Base-by-base conservation (phyloP, 2,888 invertebrate genomes). In the Palloptera scutellata region DNA sequence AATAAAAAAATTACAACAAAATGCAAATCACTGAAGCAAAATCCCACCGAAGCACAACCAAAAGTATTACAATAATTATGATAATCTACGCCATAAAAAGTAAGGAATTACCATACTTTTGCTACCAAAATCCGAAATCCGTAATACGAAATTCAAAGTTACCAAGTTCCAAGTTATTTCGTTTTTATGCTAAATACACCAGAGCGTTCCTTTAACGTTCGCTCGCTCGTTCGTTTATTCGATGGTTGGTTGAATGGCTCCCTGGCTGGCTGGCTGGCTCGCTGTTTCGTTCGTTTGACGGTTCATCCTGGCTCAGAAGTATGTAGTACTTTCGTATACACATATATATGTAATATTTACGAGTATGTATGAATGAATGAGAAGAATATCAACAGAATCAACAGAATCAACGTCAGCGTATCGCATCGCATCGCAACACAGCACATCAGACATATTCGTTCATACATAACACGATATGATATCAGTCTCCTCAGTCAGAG, bases 1-100 rank as follows among this genome's bases (percentile, higher is more conserved):
- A 41, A 54, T 42, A 43, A 62, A 45, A 13, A 48, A 48, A 48
- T 48, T n/a, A 15, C 48, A 48, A 8, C 12, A n/a, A 48, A 62
- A 62, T 62, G 30, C 64, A 64, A 45, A 48, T 48, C 64, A 45
- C 64, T 42, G 43, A 62, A 53, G 41, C 20, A 54, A 62, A 62
- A 62, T 61, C 43, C 54, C 52, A 62, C 54, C 62, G 54, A 51
- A 61, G 15, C 48, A 9, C 59, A 43, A 59, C 65, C 58, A 19
- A 66, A 66, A 61, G 66, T 57, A 66, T 79, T 79, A 78, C 77
- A 79, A 79, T 78, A 77, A 78, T 79, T 79, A 79, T 79, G 78
- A 79, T 79, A 79, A 78, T 78, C 78, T 78, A 75, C 73, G 76
- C 77, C 74, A 77, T 77, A 79, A 58, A 69, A 63, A 65, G 58